Evolutionary conservation across 2,797 vertebrate species (phyloP).

Genomic region (Propithecus perrieri): DNA sequence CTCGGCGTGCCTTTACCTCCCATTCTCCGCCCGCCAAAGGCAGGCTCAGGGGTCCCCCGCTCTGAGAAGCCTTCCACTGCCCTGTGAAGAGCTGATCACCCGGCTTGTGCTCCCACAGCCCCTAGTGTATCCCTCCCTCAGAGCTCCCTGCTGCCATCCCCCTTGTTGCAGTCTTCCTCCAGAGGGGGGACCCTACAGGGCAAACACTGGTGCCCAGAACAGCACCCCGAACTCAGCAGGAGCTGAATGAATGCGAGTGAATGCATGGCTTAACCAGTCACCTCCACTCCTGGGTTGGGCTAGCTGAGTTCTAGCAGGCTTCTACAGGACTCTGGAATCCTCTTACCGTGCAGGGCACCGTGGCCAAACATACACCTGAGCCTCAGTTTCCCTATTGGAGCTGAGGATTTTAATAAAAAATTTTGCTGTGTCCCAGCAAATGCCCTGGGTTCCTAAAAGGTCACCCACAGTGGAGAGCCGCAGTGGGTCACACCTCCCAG

Average conservation of each 20-base stretch:
- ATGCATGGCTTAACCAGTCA: background rate
- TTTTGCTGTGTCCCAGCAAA: background rate
- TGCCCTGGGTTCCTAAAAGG: background rate
- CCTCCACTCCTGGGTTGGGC: background rate
- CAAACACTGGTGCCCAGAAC: background rate
- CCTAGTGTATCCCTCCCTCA: background rate
- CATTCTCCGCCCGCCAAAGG: background rate
- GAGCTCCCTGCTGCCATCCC: background rate
- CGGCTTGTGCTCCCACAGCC: background rate
- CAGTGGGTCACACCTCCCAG: background rate
- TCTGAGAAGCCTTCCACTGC: background rate
- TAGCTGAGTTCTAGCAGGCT: background rate
- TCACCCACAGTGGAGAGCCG: background rate
- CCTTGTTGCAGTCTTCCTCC: background rate
- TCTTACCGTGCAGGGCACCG: background rate
- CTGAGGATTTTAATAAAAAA: background rate
- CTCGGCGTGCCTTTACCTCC: background rate
- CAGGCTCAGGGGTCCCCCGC: background rate
- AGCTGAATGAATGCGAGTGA: background rate
- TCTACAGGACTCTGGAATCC: background rate
- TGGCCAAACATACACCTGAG: background rate
- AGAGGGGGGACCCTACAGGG: background rate
- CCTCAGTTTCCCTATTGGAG: background rate
- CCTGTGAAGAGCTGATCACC: background rate
- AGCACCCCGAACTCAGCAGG: background rate